Percentiles rank a stretch among this genome's conserved stretches.
Conservation (phyloP, 2,888 invertebrate species). For the Protonemura montana region DNA sequence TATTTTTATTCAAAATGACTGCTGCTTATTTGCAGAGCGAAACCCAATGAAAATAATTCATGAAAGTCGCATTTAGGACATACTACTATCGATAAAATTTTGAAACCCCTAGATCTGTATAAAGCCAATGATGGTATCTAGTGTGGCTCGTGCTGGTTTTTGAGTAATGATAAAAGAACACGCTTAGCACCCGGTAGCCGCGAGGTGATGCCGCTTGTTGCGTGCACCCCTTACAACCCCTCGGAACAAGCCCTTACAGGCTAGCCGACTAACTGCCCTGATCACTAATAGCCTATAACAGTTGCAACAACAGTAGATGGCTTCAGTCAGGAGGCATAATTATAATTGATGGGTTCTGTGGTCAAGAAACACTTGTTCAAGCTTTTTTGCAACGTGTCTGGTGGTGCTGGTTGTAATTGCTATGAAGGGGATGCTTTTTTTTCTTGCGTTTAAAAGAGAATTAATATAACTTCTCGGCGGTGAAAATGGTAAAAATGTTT, state of each 20-base stretch:
- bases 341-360: not conserved
- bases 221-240: not conserved
- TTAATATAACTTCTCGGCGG: too few relatives aligned
- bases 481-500: too few relatives aligned
- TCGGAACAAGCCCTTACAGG: not conserved
- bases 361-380: not conserved
- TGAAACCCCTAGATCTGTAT: not conserved
- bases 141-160: not conserved
- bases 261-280: not conserved
- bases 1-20: too few relatives aligned
- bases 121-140: conserved; percentile 12
- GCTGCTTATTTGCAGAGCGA: too few relatives aligned
- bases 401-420: too few relatives aligned
- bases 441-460: too few relatives aligned
- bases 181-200: not conserved
- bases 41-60: too few relatives aligned
- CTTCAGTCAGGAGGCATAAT: not conserved
- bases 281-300: conserved; percentile 4
- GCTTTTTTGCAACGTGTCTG: not conserved
- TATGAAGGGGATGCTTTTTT: too few relatives aligned
- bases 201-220: conserved; percentile 12
- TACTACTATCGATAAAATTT: not conserved
- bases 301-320: not conserved
- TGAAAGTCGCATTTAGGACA: too few relatives aligned
- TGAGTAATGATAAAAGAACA: not conserved